Percentiles rank a stretch among this genome's conserved stretches.
phyloP scores from a whole-genome alignment of 1,140 invertebrate genomes.

The Trinorchestia longiramus region DNA sequence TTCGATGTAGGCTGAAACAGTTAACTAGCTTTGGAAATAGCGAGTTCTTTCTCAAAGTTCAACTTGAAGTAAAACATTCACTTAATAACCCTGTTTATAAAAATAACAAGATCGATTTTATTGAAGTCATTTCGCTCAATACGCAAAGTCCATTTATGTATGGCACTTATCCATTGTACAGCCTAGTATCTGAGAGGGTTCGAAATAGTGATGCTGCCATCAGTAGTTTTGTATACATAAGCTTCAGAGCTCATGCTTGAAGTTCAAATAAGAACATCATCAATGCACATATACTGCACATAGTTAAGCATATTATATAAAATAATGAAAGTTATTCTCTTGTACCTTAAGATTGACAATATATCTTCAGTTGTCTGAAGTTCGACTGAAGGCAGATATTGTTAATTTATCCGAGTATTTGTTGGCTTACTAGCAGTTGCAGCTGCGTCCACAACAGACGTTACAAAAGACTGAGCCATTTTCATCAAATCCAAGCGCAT shows the following conservation, averaged over 20 bases:
- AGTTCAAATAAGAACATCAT: not conserved
- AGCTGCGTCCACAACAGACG: not conserved
- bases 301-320: conserved; percentile 28
- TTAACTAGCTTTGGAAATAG: not conserved
- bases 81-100: not conserved
- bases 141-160: not conserved
- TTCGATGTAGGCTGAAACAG: not conserved
- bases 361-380: conserved; percentile 27
- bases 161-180: not conserved
- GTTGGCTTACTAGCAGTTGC: not conserved
- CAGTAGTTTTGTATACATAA: not conserved
- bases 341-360: conserved; percentile 38
- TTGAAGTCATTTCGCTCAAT: not conserved
- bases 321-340: conserved; percentile 6
- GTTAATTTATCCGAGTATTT: not conserved
- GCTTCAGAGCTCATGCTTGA: not conserved
- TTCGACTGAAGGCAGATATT: not conserved
- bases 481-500: not conserved
- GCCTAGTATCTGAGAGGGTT: not conserved
- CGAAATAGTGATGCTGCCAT: not conserved
- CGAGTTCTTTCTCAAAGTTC: not conserved
- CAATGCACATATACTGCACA: conserved; percentile 34
- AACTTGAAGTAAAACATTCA: not conserved
- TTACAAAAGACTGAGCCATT: not conserved
- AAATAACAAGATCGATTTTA: not conserved